phyloP scores from a whole-genome alignment of 2,113 vertebrate species.

The Austrofundulus limnaeus region DNA sequence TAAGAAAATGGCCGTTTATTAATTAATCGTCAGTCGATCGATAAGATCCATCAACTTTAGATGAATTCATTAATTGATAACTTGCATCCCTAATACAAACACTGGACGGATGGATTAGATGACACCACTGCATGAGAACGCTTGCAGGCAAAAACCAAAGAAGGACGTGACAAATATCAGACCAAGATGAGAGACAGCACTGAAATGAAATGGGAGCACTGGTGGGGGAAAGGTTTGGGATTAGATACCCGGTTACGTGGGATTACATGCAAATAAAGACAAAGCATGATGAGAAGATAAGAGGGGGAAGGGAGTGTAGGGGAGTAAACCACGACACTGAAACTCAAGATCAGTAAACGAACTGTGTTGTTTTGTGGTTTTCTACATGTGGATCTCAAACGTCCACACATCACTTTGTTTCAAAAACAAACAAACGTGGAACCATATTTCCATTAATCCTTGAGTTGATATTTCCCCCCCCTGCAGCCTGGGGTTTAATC shows the following conservation, averaged over 20 bases:
- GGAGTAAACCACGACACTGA: not conserved
- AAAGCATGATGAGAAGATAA: slow-evolving; percentile 10
- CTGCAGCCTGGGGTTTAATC: not conserved
- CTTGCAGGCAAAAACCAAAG: not conserved
- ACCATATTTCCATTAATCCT: not conserved
- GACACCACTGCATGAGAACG: not conserved
- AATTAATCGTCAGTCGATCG: too few relatives aligned
- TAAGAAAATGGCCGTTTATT: too few relatives aligned
- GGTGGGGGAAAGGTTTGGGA: slow-evolving; percentile 16
- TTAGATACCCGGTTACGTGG: slow-evolving; percentile 8
- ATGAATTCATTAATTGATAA: too few relatives aligned
- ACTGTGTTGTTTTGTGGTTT: slow-evolving; percentile 1
- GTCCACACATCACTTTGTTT: not conserved
- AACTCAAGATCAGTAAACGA: slow-evolving; percentile 23
- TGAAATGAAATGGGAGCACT: not conserved
- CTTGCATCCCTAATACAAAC: too few relatives aligned
- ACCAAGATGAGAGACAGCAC: not conserved
- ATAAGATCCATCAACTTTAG: too few relatives aligned
- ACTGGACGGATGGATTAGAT: slow-evolving; percentile 12
- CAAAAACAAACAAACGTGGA: not conserved
- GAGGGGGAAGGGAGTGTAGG: slow-evolving; percentile 5
- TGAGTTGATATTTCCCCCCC: not conserved
- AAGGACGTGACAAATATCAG: not conserved
- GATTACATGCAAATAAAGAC: slow-evolving; percentile 22
- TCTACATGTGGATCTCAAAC: too few relatives aligned